phyloP scores from a whole-genome alignment of 35 echinoderm and acorn worm genomes.

The Apostichopus parvimensis region DNA sequence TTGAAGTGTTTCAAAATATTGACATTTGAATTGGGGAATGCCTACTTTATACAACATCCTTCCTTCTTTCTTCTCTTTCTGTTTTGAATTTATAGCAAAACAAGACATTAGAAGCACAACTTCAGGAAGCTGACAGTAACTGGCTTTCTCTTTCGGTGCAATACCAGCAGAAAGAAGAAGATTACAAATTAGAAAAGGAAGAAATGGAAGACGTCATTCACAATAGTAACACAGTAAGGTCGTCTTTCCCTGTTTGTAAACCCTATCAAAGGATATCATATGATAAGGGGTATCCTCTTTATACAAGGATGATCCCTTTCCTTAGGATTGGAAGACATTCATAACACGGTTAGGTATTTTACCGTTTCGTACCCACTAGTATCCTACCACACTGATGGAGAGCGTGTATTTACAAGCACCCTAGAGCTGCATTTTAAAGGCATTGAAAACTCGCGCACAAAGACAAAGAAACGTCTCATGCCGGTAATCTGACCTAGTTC shows the following conservation, averaged over 20 bases:
- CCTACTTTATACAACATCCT: background rate
- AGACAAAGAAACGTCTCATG: no score
- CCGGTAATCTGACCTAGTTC: no score
- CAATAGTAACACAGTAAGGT: constrained; percentile 66
- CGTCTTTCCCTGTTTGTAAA: no score
- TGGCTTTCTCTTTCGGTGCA: constrained; percentile 81
- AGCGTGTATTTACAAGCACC: no score
- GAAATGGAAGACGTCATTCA: constrained; percentile 82
- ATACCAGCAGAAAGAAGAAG: constrained; percentile 71
- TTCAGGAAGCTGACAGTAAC: constrained; percentile 75
- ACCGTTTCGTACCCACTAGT: no score
- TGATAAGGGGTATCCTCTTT: background rate
- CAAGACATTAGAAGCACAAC: constrained; percentile 64
- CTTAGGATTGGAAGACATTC: no score
- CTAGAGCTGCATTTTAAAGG: no score
- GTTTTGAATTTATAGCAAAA: constrained; percentile 60
- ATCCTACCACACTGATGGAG: no score
- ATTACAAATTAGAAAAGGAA: constrained; percentile 47
- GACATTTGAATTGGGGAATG: background rate
- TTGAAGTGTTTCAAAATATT: no score
- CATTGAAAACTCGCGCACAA: no score
- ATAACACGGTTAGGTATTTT: background rate
- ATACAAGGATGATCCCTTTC: background rate
- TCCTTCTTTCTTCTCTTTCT: background rate
- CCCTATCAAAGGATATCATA: background rate